Evolutionary conservation across 2,888 invertebrate species (phyloP), one percentile per base, ranked within the genome.

Genomic region (Microplitis manilae): DNA sequence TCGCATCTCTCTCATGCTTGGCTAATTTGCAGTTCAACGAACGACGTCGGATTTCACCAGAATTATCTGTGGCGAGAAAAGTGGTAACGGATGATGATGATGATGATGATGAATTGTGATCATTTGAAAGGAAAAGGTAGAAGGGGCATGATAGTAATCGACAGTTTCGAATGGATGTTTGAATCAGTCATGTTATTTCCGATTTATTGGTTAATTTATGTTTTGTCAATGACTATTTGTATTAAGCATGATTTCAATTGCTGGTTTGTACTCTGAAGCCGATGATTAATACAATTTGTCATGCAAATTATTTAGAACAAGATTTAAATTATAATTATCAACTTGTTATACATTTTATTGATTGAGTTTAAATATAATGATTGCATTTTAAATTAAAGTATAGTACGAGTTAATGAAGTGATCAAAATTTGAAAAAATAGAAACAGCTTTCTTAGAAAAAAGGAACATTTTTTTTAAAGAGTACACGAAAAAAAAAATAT

Each of bases 181-280:
- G 38, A 67, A 67, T 71, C 59, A 38, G 38, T 59, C 65, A 17
- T 60, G 77, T 77, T 65, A 77, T 77, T 68, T 77, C 73, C 73
- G 70, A 73, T 69, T 59, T 65, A 64, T 68, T 39, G 73, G 73
- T 77, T 77, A 74, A 73, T 77, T 70, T 65, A 40, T 50, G n/a
- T 59, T 67, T 6, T 13, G 8, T 4, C 13, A 50, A 13, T 50
- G 13, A 50, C 13, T 5, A 50, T 5, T 50, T 50, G 50, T 50
- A 13, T 13, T 8, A 13, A 50, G 13, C 8, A 13, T 13, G 59
- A 20, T 20, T 5, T 17, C 8, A 6, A 8, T 5, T 50, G 5
- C 50, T 50, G 8, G 50, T 50, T 50, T 13, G 50, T 50, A 13
- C 13, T 50, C 13, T 50, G 8, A 50, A 4, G 13, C 13, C 50